These are phyloP conservation scores for Leptinotarsa juncta DNA, from an alignment of 2,888 invertebrate species.

Conservation along the genomic window DNA sequence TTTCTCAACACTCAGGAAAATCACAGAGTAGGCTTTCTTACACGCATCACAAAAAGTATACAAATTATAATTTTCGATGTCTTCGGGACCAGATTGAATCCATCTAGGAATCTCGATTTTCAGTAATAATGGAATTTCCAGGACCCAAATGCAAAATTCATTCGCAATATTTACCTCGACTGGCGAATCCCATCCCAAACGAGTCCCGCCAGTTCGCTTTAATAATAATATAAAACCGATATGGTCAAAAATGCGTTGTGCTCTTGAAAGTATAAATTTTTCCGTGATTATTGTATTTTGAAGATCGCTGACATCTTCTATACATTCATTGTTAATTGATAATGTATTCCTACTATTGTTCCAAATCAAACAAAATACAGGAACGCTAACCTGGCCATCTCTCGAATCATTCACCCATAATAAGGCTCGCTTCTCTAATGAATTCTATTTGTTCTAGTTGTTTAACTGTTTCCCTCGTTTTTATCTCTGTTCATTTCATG, in stretches of 20 bases:
- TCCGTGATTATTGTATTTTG: conserved; percentile 29
- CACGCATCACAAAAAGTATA: conserved; percentile 1
- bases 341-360: conserved; percentile 24
- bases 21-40: not conserved
- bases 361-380: conserved; percentile 36
- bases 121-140: not conserved
- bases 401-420: conserved; percentile 35
- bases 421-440: conserved; percentile 19
- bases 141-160: not conserved
- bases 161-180: not conserved
- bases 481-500: too few species aligned
- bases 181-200: not conserved
- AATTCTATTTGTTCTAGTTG: conserved; percentile 11
- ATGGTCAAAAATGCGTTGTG: conserved; percentile 39
- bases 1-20: not conserved
- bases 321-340: conserved; percentile 15
- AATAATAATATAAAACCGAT: conserved; percentile 40
- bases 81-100: not conserved
- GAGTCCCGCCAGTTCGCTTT: conserved; percentile 30
- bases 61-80: not conserved
- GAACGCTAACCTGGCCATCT: not conserved
- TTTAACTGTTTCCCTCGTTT: too few species aligned
- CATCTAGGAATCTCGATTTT: not conserved
- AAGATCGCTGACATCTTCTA: conserved; percentile 7
- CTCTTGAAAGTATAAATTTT: conserved; percentile 27